These are phyloP conservation scores for Drosophila differens DNA, from an alignment of 2,888 invertebrate genomes.

Conservation along the genomic window DNA sequence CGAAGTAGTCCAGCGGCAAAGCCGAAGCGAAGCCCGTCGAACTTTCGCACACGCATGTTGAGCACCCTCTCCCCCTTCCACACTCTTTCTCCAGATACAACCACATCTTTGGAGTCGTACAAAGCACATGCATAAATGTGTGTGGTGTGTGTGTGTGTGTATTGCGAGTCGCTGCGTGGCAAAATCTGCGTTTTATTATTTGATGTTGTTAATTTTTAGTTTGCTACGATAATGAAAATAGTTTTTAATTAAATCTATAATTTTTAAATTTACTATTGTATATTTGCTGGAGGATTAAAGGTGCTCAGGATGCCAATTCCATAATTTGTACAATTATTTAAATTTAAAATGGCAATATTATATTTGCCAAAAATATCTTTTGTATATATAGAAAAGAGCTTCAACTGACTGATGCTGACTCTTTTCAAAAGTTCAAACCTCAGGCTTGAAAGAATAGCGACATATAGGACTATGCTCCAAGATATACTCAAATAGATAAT, in stretches of 20 bases:
- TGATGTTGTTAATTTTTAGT: neutral
- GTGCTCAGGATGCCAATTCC: neutral
- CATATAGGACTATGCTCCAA: no score
- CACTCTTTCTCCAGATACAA: neutral
- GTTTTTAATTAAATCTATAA: neutral
- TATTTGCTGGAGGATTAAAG: neutral
- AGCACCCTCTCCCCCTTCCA: neutral
- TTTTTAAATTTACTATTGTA: neutral
- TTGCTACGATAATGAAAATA: neutral
- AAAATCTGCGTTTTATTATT: slow-evolving; percentile 7
- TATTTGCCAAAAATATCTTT: neutral
- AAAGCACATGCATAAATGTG: no score
- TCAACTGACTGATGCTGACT: neutral
- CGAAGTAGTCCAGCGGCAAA: slow-evolving; percentile 17
- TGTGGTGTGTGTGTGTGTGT: neutral
- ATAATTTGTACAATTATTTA: neutral
- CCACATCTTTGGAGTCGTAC: neutral
- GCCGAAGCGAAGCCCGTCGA: slow-evolving; percentile 30
- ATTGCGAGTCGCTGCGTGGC: neutral
- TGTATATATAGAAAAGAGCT: neutral
- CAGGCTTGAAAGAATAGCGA: neutral
- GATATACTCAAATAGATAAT: no score
- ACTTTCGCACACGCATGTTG: slow-evolving; percentile 63
- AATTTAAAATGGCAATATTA: neutral
- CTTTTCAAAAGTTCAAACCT: neutral